A percentile compares a stretch with the other conserved stretches of the same genome.
Conservation (phyloP, 2,113 vertebrate genomes). For the Proteles cristata region DNA sequence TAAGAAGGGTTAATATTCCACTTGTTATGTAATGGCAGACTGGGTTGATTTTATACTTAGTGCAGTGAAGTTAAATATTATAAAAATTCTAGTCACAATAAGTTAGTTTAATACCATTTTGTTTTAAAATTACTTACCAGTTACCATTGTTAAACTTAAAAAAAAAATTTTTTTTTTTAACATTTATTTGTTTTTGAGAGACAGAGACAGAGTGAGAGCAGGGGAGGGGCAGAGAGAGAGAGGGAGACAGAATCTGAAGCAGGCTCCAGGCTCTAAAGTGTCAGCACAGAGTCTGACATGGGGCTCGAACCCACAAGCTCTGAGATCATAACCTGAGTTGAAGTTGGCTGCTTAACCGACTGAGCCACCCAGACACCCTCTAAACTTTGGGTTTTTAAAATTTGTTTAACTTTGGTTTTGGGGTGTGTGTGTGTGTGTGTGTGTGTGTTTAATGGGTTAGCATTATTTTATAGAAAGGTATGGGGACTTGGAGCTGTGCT, state of each 20-base stretch:
- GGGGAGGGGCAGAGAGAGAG: no score
- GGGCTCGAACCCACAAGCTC: no score
- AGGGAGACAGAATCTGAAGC: no score
- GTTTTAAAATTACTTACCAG: slow-evolving; percentile 49
- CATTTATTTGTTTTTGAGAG: no score
- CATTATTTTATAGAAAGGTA: slow-evolving; percentile 21
- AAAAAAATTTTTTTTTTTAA: no score
- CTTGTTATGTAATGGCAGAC: neutral
- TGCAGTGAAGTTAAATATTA: neutral
- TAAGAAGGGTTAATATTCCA: neutral
- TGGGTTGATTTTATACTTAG: neutral
- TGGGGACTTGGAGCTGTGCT: neutral
- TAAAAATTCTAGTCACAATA: slow-evolving; percentile 3
- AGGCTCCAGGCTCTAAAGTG: no score
- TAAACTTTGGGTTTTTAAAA: neutral
- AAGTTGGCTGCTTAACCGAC: no score
- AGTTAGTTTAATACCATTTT: slow-evolving; percentile 22
- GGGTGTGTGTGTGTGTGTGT: neutral
- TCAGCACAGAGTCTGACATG: no score
- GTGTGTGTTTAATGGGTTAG: neutral
- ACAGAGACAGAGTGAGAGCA: no score
- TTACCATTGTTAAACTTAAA: slow-evolving; percentile 2
- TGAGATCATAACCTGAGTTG: no score
- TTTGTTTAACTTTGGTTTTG: neutral
- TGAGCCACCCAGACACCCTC: no score